Conservation (phyloP, 2,113 vertebrate genomes). For the Pseudopodoces humilis region DNA sequence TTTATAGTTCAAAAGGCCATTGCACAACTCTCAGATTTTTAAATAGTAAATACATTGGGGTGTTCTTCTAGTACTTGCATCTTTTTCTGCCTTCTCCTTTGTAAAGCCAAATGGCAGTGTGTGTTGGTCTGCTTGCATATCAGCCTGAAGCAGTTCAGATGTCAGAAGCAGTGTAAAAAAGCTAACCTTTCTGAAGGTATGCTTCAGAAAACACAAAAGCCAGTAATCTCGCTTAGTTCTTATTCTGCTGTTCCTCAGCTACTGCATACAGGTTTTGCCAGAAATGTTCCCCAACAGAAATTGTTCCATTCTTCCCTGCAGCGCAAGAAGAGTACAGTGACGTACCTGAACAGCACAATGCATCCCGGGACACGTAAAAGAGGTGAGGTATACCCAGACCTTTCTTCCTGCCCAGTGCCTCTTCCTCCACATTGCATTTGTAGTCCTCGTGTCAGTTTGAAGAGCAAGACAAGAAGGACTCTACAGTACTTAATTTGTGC, state of each 20-base stretch:
- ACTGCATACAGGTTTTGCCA: not conserved
- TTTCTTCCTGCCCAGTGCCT: not conserved
- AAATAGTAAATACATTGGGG: not conserved
- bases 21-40: not conserved
- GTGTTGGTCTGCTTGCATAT: not conserved
- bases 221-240: not conserved
- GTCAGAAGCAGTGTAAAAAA: conserved; percentile 11
- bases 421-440: not conserved
- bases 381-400: conserved; percentile 79
- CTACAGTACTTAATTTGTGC: not conserved
- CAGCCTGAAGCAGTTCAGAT: not conserved
- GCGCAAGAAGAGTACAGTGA: conserved; percentile 98
- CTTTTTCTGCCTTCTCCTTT: not conserved
- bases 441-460: not conserved
- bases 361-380: conserved; percentile 96
- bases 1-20: not conserved
- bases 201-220: not conserved
- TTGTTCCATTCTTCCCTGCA: conserved; percentile 66
- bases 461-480: not conserved
- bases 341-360: conserved; percentile 97
- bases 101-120: not conserved
- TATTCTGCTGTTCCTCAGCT: not conserved
- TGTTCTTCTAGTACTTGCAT: not conserved
- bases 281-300: not conserved
- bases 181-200: not conserved